Evolutionary conservation across 2,888 invertebrate species (phyloP).

Genomic region (Apodemia hepburni): DNA sequence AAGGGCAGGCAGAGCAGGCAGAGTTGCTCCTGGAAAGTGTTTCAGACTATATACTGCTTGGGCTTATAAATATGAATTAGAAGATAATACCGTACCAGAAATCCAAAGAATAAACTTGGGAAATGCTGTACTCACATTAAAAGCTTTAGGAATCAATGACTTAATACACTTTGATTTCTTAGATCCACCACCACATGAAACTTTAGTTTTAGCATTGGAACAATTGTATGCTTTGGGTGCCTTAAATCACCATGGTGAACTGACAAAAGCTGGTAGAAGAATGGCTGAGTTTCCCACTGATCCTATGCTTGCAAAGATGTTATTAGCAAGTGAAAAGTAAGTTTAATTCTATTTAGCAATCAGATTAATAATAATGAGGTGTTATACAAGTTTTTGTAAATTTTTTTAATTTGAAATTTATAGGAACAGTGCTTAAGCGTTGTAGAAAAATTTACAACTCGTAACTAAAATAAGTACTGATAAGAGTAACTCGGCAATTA

Average conservation of each 20-base stretch:
- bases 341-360: constrained; percentile 36
- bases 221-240: constrained; percentile 98
- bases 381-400: too few species aligned
- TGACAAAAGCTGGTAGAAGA: constrained; percentile 96
- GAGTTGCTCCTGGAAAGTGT: constrained; percentile 98
- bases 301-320: constrained; percentile 99
- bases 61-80: constrained; percentile 98
- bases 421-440: too few species aligned
- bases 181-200: constrained; percentile 98
- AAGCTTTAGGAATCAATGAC: constrained; percentile 98
- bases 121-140: constrained; percentile 97
- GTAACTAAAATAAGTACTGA: too few species aligned
- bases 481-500: too few species aligned
- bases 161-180: constrained; percentile 98
- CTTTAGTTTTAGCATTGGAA: constrained; percentile 95
- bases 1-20: constrained; percentile 96
- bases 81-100: constrained; percentile 98
- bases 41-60: constrained; percentile 98
- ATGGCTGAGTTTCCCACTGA: constrained; percentile 99
- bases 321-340: constrained; percentile 97
- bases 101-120: constrained; percentile 98
- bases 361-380: too few species aligned
- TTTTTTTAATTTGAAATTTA: too few species aligned
- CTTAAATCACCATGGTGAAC: constrained; percentile 97
- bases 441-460: too few species aligned